These are phyloP conservation scores for Bedellia somnulentella DNA, from an alignment of 2,888 invertebrate species.

Conservation along the genomic window DNA sequence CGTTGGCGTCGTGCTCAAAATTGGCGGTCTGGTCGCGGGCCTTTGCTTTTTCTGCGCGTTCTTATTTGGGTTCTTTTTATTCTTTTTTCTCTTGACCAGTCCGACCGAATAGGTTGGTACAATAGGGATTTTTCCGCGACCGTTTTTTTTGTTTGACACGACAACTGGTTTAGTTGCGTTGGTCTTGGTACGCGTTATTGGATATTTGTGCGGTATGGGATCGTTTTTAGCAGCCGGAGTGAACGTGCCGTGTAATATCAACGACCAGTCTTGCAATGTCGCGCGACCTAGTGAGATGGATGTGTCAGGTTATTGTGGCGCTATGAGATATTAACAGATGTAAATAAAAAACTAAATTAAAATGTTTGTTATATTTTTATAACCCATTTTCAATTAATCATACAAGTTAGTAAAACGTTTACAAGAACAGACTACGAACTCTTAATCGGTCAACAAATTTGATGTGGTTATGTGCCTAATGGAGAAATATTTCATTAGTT, in stretches of 20 bases:
- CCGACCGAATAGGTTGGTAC: constrained; percentile 48
- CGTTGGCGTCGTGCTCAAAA: constrained; percentile 49
- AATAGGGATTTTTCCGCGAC: constrained; percentile 36
- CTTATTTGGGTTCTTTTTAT: constrained; percentile 57
- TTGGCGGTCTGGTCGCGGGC: constrained; percentile 54
- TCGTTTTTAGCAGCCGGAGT: constrained; percentile 65
- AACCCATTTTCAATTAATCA: too few species aligned
- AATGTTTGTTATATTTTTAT: too few species aligned
- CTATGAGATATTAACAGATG: too few species aligned
- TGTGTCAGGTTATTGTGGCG: constrained; percentile 1
- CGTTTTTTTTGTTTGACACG: constrained; percentile 42
- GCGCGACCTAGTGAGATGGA: constrained; percentile 73
- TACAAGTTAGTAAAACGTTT: too few species aligned
- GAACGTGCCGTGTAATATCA: constrained; percentile 89
- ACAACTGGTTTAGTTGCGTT: constrained; percentile 47
- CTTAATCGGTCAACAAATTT: too few species aligned
- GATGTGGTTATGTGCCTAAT: too few species aligned
- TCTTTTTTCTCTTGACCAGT: constrained; percentile 54
- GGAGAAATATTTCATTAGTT: too few species aligned
- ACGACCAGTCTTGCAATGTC: constrained; percentile 89
- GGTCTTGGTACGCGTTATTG: constrained; percentile 38
- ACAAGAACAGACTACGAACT: too few species aligned
- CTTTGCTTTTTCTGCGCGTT: constrained; percentile 57
- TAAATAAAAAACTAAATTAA: too few species aligned
- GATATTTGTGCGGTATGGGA: constrained; percentile 56